A percentile compares a stretch with the other conserved stretches of the same genome.
phyloP scores from a whole-genome alignment of 2,113 vertebrate genomes.

The Dicrurus megarhynchus region DNA sequence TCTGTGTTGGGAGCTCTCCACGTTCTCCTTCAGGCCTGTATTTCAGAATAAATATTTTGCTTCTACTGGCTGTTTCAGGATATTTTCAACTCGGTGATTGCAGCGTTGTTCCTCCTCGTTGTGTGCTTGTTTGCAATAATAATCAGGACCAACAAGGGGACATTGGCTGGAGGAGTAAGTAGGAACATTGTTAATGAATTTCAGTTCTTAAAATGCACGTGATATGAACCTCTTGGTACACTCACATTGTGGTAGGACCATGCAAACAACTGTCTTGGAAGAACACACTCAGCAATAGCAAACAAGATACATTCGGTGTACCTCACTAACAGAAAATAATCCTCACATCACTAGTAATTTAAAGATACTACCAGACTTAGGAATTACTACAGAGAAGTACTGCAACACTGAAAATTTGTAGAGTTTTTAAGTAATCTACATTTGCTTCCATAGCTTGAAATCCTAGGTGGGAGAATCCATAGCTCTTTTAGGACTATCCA shows the following conservation, averaged over 20 bases:
- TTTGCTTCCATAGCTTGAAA: not conserved
- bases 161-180: constrained; percentile 85
- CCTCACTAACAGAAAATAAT: not conserved
- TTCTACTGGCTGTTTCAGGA: constrained; percentile 76
- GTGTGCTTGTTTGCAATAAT: constrained; percentile 74
- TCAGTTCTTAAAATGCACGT: not conserved
- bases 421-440: not conserved
- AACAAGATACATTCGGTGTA: not conserved
- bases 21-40: not conserved
- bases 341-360: not conserved
- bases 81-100: constrained; percentile 78
- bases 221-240: not conserved
- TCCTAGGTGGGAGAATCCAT: not conserved
- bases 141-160: constrained; percentile 51
- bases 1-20: not conserved
- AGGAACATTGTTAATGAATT: not conserved
- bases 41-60: not conserved
- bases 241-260: not conserved
- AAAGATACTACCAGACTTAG: not conserved
- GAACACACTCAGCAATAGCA: not conserved
- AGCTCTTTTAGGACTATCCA: not conserved
- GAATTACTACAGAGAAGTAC: not conserved
- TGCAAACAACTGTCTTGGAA: not conserved
- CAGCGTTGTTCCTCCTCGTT: constrained; percentile 73
- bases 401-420: not conserved